A percentile compares a stretch with the other conserved stretches of the same genome.
Evolutionary conservation across 2,113 vertebrate genomes (phyloP).

Genomic region (Eurystomus gularis): DNA sequence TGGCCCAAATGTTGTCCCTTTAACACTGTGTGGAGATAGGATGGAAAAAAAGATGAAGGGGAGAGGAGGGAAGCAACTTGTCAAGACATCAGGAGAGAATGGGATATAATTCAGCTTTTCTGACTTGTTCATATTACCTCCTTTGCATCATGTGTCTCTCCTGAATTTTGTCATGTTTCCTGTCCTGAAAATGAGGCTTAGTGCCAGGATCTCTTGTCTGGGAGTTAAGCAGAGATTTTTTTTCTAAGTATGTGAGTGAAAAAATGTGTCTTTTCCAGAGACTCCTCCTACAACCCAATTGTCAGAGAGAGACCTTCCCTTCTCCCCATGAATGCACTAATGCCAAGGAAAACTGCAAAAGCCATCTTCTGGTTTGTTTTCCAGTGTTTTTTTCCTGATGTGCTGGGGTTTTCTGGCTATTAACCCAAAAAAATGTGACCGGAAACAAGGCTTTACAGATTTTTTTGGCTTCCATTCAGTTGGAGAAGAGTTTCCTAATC

Average conservation of each 20-base stretch:
- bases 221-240: neutral
- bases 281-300: fast-evolving
- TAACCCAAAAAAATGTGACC: neutral
- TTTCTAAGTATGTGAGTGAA: neutral
- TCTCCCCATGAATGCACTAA: neutral
- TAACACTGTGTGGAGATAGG: neutral
- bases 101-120: neutral
- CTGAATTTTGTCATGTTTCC: neutral
- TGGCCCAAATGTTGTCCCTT: neutral
- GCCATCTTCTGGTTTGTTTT: neutral
- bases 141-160: neutral
- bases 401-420: neutral
- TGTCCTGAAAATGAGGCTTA: neutral
- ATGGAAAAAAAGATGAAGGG: neutral
- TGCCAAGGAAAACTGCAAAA: neutral
- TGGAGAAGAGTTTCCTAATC: neutral
- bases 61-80: neutral
- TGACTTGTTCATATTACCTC: neutral
- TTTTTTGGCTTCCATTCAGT: neutral
- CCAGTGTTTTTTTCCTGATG: neutral
- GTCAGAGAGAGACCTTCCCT: neutral
- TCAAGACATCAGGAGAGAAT: neutral
- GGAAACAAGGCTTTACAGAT: neutral
- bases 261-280: neutral
- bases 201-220: neutral